Evolutionary conservation across 2,797 vertebrate genomes (phyloP).

Genomic region (Tauraco hartlaubi): DNA sequence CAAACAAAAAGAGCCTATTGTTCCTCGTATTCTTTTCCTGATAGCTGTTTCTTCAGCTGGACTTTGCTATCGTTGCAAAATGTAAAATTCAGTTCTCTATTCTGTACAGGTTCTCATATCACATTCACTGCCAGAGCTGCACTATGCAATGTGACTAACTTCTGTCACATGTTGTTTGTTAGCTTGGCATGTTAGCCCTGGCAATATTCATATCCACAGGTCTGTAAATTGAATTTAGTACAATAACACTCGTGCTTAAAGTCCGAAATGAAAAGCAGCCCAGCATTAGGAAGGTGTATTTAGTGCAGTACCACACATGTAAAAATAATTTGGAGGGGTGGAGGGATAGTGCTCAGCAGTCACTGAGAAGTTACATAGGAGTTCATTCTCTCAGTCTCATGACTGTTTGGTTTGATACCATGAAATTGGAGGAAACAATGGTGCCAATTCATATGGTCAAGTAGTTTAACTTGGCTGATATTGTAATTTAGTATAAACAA

Average conservation of each 20-base stretch:
- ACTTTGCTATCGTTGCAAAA: neutral
- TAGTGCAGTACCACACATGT: neutral
- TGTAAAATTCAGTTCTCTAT: neutral
- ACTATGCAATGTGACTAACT: neutral
- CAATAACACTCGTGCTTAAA: neutral
- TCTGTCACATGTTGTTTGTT: neutral
- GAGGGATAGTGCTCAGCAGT: neutral
- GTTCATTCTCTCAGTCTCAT: neutral
- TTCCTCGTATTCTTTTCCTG: neutral
- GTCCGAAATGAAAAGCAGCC: neutral
- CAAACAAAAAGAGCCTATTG: neutral
- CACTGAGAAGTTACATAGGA: neutral
- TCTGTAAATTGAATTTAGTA: neutral
- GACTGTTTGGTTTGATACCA: neutral
- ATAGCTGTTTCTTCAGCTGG: neutral
- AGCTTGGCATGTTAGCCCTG: neutral
- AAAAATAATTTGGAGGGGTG: neutral
- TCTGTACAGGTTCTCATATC: neutral
- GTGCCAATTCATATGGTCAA: neutral
- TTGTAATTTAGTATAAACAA: neutral
- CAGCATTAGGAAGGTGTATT: neutral
- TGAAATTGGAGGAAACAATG: slow-evolving; percentile 22
- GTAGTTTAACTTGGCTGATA: neutral
- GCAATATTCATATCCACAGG: neutral
- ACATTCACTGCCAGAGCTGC: neutral